phyloP scores from a whole-genome alignment of 1,140 invertebrate species.

The Drosophila pallidifrons region DNA sequence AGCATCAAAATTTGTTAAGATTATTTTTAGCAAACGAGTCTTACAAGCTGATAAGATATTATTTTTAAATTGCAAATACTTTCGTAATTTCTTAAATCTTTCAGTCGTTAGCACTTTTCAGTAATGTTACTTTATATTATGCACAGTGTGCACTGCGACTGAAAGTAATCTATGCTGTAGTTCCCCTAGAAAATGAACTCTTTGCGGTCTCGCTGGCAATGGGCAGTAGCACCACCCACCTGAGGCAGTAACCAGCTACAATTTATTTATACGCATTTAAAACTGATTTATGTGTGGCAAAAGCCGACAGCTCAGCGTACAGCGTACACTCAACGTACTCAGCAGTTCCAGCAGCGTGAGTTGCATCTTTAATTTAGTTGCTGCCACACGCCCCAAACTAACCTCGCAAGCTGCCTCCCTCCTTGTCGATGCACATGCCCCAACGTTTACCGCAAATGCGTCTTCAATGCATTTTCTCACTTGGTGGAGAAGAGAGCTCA shows the following conservation, averaged over 20 bases:
- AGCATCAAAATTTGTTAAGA: too few species aligned
- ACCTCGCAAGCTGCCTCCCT: background rate
- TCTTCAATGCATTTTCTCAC: constrained; percentile 80
- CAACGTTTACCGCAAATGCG: constrained; percentile 67
- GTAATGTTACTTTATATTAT: too few species aligned
- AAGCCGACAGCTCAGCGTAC: constrained; percentile 41
- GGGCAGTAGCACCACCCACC: constrained; percentile 30
- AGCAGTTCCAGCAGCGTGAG: constrained; percentile 54
- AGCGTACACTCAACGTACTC: background rate
- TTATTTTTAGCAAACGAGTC: too few species aligned
- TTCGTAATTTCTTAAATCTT: too few species aligned
- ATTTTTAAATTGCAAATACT: too few species aligned
- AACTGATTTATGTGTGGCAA: constrained; percentile 76
- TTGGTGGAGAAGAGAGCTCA: constrained; percentile 36
- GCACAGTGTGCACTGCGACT: too few species aligned
- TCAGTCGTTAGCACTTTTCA: too few species aligned
- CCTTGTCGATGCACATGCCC: constrained; percentile 14
- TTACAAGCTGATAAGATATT: too few species aligned
- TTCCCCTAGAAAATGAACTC: constrained; percentile 1
- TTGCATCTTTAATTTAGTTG: constrained; percentile 79
- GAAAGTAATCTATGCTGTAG: too few species aligned
- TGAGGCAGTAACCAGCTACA: constrained; percentile 52
- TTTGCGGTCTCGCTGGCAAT: constrained; percentile 5
- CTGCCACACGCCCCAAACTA: constrained; percentile 23
- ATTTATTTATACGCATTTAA: constrained; percentile 83